Evolutionary conservation across 2,113 vertebrate genomes (phyloP).

Genomic region (Cavia aperea): DNA sequence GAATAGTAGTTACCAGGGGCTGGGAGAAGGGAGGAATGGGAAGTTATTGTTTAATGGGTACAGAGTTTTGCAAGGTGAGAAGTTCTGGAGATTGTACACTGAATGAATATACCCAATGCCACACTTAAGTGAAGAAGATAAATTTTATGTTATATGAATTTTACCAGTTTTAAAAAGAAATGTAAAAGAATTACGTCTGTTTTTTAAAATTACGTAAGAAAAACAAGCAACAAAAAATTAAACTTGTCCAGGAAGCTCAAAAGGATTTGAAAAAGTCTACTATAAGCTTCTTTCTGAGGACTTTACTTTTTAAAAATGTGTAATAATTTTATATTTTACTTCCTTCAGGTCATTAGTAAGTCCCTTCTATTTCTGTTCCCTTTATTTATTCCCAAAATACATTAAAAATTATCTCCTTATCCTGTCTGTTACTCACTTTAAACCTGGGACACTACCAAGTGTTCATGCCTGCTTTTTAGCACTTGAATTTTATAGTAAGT

Average conservation of each 20-base stretch:
- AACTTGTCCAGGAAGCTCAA: background rate
- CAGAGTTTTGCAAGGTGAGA: background rate
- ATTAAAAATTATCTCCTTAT: constrained; percentile 33
- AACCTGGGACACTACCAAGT: background rate
- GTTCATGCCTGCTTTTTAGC: constrained; percentile 21
- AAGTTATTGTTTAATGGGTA: background rate
- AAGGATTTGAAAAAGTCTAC: background rate
- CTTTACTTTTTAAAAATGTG: background rate
- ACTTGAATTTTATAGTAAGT: constrained; percentile 44
- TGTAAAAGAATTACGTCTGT: background rate
- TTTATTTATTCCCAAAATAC: constrained; percentile 30
- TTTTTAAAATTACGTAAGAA: background rate
- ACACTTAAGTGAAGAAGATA: background rate
- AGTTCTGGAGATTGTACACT: background rate
- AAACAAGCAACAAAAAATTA: constrained; percentile 1
- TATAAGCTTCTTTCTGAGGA: background rate
- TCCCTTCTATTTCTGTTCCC: background rate
- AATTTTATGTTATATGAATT: constrained; percentile 27
- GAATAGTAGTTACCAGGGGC: background rate
- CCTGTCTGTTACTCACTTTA: constrained; percentile 8
- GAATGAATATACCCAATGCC: background rate
- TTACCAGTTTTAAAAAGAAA: background rate
- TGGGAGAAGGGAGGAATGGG: background rate
- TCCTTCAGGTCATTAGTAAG: constrained; percentile 13
- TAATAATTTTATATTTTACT: constrained; percentile 25